Conservation (phyloP, 2,888 invertebrate species). For the Drosophila mercatorum region DNA sequence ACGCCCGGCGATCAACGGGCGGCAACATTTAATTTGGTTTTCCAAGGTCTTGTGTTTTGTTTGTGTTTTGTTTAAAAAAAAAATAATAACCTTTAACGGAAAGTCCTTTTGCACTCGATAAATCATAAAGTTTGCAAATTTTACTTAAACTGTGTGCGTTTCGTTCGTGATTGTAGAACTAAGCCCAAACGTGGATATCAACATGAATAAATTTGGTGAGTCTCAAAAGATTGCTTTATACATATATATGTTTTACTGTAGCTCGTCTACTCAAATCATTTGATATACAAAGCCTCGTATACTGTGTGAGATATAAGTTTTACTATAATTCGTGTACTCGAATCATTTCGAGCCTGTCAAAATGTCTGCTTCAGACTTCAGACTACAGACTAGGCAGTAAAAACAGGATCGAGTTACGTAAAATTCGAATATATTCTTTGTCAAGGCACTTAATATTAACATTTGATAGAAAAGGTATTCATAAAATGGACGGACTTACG, state of each 20-base stretch:
- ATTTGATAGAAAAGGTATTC: conserved; percentile 44
- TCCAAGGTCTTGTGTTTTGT: conserved; percentile 61
- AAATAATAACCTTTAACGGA: conserved; percentile 28
- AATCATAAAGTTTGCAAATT: conserved; percentile 38
- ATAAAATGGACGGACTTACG: conserved; percentile 63
- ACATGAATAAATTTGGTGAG: conserved; percentile 75
- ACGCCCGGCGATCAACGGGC: conserved; percentile 63
- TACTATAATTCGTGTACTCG: conserved; percentile 34
- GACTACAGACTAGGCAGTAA: conserved; percentile 20
- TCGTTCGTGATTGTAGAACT: conserved; percentile 20
- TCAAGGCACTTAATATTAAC: conserved; percentile 62
- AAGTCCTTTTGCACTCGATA: conserved; percentile 39
- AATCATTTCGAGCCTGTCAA: conserved; percentile 7
- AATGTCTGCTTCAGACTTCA: too few relatives aligned
- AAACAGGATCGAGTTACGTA: conserved; percentile 16
- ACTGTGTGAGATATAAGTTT: conserved; percentile 8
- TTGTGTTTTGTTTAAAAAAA: conserved; percentile 48
- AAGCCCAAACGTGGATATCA: conserved; percentile 31
- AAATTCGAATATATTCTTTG: conserved; percentile 33
- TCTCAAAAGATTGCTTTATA: background rate
- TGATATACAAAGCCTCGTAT: too few relatives aligned
- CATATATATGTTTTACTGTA: conserved; percentile 22
- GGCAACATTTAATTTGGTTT: conserved; percentile 61
- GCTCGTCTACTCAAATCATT: conserved; percentile 20
- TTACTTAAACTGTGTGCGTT: conserved; percentile 32